Percentiles rank a stretch among this genome's conserved stretches.
phyloP scores from a whole-genome alignment of 2,888 invertebrate species.

The Cremastinae sp. region DNA sequence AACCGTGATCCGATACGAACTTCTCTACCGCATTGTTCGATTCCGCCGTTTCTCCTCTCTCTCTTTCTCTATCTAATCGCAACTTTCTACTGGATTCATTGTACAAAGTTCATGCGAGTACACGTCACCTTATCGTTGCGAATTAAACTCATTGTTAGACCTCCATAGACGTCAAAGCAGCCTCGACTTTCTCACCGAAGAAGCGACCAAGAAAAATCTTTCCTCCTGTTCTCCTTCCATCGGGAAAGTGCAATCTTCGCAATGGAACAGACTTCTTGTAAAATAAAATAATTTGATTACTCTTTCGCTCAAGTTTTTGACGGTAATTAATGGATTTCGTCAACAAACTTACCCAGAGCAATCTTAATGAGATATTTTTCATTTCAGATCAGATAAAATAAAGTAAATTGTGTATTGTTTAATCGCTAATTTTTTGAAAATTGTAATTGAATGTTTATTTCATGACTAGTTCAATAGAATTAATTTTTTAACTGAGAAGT shows the following conservation, averaged over 20 bases:
- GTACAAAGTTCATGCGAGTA: conserved; percentile 20
- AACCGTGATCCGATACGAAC: conserved; percentile 45
- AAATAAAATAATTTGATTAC: neutral
- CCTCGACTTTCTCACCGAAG: neutral
- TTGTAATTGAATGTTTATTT: no score
- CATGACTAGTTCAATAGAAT: no score
- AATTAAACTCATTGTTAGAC: conserved; percentile 32
- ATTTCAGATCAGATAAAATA: no score
- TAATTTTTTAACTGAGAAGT: no score
- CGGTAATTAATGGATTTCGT: no score
- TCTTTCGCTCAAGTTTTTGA: no score
- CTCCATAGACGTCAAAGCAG: neutral
- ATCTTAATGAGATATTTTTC: no score
- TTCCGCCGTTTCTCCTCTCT: conserved; percentile 12
- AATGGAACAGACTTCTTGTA: neutral
- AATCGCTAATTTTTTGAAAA: no score
- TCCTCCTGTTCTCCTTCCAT: no score
- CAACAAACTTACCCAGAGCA: no score
- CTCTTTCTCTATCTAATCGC: conserved; percentile 23
- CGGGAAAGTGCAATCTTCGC: neutral
- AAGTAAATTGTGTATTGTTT: no score
- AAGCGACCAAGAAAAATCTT: no score
- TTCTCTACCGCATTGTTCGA: conserved; percentile 32
- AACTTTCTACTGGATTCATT: conserved; percentile 37
- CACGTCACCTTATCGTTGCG: conserved; percentile 13